A percentile compares a stretch with the other conserved stretches of the same genome.
phyloP scores from a whole-genome alignment of 2,797 vertebrate species.

The Periparus ater region DNA sequence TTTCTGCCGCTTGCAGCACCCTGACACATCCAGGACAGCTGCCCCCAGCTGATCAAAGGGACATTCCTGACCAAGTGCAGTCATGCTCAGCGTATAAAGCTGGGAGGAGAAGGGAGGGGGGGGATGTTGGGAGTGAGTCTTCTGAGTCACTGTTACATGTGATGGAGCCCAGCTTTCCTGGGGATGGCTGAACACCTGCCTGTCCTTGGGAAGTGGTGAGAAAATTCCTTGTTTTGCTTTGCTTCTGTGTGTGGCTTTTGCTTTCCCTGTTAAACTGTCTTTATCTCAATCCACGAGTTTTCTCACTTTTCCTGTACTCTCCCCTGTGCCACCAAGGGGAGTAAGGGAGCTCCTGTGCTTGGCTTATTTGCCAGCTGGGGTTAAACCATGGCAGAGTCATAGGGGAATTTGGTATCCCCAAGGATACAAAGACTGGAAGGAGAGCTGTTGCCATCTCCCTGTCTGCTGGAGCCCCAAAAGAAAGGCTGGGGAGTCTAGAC shows the following conservation, averaged over 20 bases:
- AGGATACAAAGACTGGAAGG: background rate
- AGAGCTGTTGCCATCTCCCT: background rate
- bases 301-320: background rate
- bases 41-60: background rate
- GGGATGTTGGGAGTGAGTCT: background rate
- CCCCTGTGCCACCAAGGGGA: background rate
- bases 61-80: background rate
- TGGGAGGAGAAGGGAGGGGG: background rate
- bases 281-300: background rate
- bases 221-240: background rate
- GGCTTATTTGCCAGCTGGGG: background rate
- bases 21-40: background rate
- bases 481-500: background rate
- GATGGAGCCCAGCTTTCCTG: background rate
- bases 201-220: background rate
- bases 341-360: background rate
- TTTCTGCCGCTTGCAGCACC: background rate
- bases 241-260: background rate
- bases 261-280: background rate
- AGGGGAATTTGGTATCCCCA: background rate
- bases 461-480: background rate
- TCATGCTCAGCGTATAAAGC: fast-evolving
- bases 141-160: too few species aligned
- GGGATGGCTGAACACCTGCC: background rate
- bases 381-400: background rate